Base-by-base conservation (phyloP, 2,888 invertebrate genomes). In the Caenorhabditis imperialis region DNA sequence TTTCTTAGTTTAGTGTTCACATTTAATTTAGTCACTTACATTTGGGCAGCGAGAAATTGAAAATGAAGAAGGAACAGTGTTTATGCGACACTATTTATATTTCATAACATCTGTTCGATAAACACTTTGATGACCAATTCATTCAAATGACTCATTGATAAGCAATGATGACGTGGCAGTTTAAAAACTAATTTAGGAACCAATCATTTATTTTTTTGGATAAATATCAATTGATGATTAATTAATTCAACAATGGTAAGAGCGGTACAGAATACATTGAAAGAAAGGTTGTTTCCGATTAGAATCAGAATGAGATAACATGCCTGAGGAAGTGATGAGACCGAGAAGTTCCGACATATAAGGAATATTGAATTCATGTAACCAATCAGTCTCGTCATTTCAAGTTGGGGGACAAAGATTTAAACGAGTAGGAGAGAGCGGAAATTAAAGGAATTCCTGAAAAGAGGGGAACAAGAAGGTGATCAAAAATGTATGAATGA, bases 241-340 rank as follows among this genome's bases (percentile, higher is more conserved):
- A 7, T 30, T 30, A 30, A 30, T 30, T 6, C 30, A 30, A 30
- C 30, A 7, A 6, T 30, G 30, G 1, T 35, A 40, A 20, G 30
- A 16, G 16, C 10, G 18, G 20, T 18, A 42, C n/a, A 44, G 16
- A 40, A 50, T 38, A 37, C 35, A 44, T 22, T 22, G 53, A 10
- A 44, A 33, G 20, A 4, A 27, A 25, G 12, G 25, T 44, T 47
- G 37, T 48, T 20, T 12, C 22, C 12, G 12, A 33, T 40, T 40
- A 20, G 35, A 51, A 57, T 44, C 37, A 57, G 42, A 58, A 58
- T 67, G 51, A 67, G 67, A 67, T 67, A 67, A 67, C 57, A 67
- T 67, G 67, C 67, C 57, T 67, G 67, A 57, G 57, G 57, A 67
- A 67, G 50, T 67, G 57, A 67, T 2, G 51, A 67, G 57, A 55